phyloP scores from a whole-genome alignment of 1,140 invertebrate species.

The Dendroctonus valens region DNA sequence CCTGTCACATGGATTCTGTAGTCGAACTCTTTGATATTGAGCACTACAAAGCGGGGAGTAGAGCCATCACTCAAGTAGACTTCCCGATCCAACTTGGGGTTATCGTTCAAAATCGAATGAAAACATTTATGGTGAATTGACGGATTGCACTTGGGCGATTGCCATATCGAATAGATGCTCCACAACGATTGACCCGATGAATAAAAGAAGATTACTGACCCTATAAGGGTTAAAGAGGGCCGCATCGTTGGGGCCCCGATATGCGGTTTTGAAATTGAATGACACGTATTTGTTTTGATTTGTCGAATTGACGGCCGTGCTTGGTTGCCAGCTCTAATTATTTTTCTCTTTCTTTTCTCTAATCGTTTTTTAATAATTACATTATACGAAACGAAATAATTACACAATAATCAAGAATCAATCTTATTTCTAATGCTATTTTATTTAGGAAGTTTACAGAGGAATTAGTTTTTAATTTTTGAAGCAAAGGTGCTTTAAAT shows the following conservation, averaged over 20 bases:
- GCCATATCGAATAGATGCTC: constrained; percentile 44
- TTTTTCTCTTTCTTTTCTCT: too few species aligned
- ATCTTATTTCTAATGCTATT: too few species aligned
- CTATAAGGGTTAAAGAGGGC: constrained; percentile 38
- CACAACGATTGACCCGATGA: constrained; percentile 45
- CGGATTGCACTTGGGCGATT: constrained; percentile 41
- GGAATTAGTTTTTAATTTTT: too few species aligned
- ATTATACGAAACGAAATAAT: too few species aligned
- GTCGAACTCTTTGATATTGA: constrained; percentile 40
- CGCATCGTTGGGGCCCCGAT: constrained; percentile 27
- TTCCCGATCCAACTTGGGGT: constrained; percentile 45
- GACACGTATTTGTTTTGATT: too few species aligned
- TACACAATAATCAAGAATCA: too few species aligned
- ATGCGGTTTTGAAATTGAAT: too few species aligned
- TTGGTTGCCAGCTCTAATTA: too few species aligned
- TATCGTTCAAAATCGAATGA: constrained; percentile 45
- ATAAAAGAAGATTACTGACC: constrained; percentile 41
- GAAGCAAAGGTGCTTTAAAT: too few species aligned
- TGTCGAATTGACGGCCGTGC: too few species aligned
- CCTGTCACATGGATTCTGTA: constrained; percentile 44
- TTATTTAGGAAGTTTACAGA: too few species aligned
- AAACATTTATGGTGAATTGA: constrained; percentile 41
- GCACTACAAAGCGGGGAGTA: neutral
- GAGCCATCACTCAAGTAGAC: constrained; percentile 46
- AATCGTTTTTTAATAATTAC: too few species aligned